These are phyloP conservation scores for Amniataba percoides DNA, from an alignment of 2,797 vertebrate species.

Conservation along the genomic window DNA sequence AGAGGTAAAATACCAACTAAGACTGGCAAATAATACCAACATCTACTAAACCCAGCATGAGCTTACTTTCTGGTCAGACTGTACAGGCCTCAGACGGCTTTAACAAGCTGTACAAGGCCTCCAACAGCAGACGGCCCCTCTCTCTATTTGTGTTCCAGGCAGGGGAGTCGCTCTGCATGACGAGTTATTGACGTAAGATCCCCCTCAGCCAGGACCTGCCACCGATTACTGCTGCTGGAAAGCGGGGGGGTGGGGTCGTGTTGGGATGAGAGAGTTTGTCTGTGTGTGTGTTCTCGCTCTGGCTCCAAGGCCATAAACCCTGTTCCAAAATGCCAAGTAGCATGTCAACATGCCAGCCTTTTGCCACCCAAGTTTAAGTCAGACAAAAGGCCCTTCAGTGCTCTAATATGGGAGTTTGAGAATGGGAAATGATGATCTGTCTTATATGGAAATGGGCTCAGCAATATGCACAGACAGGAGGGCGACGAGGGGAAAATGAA, in stretches of 20 bases:
- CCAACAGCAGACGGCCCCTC: conserved; percentile 74
- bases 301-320: conserved; percentile 79
- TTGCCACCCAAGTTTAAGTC: conserved; percentile 77
- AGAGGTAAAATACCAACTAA: conserved; percentile 34
- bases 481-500: conserved; percentile 60
- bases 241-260: conserved; percentile 63
- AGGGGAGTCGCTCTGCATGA: conserved; percentile 79
- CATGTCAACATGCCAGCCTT: conserved; percentile 75
- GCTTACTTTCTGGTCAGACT: conserved; percentile 37
- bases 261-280: conserved; percentile 62
- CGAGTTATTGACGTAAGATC: conserved; percentile 84
- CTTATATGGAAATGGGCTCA: conserved; percentile 62
- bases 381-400: conserved; percentile 76
- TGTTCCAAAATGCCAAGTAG: conserved; percentile 78
- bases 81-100: conserved; percentile 57
- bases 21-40: conserved; percentile 32
- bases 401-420: conserved; percentile 64
- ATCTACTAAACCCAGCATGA: conserved; percentile 36
- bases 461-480: conserved; percentile 47
- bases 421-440: conserved; percentile 73
- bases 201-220: conserved; percentile 73
- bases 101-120: conserved; percentile 72
- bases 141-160: conserved; percentile 81
- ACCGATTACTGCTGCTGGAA: conserved; percentile 78
- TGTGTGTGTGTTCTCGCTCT: conserved; percentile 73